Evolutionary conservation across 2,888 invertebrate genomes (phyloP).

Genomic region (Coremacera marginata): DNA sequence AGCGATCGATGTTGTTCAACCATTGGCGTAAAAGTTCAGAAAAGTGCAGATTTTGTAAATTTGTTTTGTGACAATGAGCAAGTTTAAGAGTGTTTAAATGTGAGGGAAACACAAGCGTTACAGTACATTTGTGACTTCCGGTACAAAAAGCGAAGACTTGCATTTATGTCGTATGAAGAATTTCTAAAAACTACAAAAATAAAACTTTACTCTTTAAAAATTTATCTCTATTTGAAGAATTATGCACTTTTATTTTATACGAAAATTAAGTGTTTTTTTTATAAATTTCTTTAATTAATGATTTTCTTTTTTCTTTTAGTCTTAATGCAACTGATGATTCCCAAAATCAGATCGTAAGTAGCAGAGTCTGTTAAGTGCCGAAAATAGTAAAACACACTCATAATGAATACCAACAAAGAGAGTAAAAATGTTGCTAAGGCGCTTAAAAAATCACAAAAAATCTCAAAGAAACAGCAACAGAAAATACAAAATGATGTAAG

Average conservation of each 20-base stretch:
- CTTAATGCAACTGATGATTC: background rate
- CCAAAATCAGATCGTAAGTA: background rate
- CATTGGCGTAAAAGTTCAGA: no score
- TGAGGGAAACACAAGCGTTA: no score
- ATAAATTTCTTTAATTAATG: background rate
- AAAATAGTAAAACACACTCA: background rate
- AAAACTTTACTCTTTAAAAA: background rate
- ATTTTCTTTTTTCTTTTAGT: background rate
- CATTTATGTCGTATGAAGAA: background rate
- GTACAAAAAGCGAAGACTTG: no score
- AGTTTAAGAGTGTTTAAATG: no score
- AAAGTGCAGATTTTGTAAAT: no score
- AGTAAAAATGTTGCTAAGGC: slow-evolving; percentile 65
- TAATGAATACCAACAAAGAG: slow-evolving; percentile 58
- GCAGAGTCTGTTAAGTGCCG: background rate
- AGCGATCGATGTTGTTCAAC: no score
- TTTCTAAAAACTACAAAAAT: background rate
- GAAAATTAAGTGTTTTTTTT: background rate
- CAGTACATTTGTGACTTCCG: no score
- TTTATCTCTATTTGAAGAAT: background rate
- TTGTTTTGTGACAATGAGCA: no score
- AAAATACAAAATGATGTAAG: slow-evolving; percentile 68
- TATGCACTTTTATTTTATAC: no score
- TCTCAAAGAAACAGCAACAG: slow-evolving; percentile 58
- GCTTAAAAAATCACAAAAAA: slow-evolving; percentile 69